A percentile compares a stretch with the other conserved stretches of the same genome.
Evolutionary conservation across 2,797 vertebrate genomes (phyloP).

Genomic region (Darevskia nairensis): DNA sequence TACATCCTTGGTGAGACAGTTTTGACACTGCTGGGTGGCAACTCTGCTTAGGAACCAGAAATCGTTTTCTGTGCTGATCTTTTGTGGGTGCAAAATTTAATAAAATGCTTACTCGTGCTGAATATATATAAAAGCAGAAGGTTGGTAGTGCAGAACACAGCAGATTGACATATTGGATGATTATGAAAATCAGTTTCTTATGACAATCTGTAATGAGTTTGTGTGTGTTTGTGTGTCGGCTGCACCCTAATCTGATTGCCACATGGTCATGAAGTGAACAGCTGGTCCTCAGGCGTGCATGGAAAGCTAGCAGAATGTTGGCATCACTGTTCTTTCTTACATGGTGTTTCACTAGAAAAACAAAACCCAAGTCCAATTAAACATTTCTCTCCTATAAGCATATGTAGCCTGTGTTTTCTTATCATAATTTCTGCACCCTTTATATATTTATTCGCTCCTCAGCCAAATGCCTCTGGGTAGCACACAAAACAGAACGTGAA

Average conservation of each 20-base stretch:
- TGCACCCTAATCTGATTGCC: constrained; percentile 7
- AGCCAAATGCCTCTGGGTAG: background rate
- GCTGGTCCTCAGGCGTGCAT: background rate
- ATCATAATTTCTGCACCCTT: background rate
- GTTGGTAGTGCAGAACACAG: background rate
- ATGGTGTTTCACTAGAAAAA: background rate
- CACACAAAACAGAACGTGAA: background rate
- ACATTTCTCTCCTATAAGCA: background rate
- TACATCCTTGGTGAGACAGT: background rate
- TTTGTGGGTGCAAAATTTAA: background rate
- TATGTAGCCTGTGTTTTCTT: background rate
- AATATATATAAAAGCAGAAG: background rate
- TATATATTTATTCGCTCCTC: background rate
- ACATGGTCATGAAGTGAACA: constrained; percentile 8
- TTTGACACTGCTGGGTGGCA: background rate
- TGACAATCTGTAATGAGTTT: background rate
- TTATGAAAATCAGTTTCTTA: background rate
- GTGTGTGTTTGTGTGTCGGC: background rate
- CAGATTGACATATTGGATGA: background rate
- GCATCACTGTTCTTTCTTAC: background rate
- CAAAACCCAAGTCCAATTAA: background rate
- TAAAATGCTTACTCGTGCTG: background rate
- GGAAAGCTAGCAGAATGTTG: background rate
- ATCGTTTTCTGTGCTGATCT: background rate
- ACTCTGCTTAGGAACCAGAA: background rate